Evolutionary conservation across 2,113 vertebrate species (phyloP), one percentile per base, ranked within the genome.

Genomic region (Nematolebias whitei): DNA sequence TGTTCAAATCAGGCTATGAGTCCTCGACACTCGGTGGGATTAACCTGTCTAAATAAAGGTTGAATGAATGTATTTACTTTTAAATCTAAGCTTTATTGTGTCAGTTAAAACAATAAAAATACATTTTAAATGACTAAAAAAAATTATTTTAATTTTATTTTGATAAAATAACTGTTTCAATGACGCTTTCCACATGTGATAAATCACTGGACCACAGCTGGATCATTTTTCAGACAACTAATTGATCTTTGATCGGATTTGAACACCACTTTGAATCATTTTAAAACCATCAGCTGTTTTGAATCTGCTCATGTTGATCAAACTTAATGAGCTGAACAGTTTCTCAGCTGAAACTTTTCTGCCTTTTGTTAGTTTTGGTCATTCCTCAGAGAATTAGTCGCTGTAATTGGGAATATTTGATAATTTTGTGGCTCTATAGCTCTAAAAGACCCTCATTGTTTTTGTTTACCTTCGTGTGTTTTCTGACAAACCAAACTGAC

Each of bases 191-290:
- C 9, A 10, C 9, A 50, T 29, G 29, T 50, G 48, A 80, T 59
- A 24, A 66, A 76, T 79, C 1, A 47, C 29, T 45, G 11, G 3
- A 24, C 10, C 6, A n/a, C 2, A 71, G 26, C 16, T 1, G 10
- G 2, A 44, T 53, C 6, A 24, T 57, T 23, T 73, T 18, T 48
- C 14, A 18, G 11, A 3, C 13, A 63, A 15, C 3, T 50, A 10
- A 59, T 51, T 69, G 4, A 79, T 48, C 1, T 60, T 64, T 52
- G 5, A 24, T 48, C 9, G 38, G 12, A 7, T n/a, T 10, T 71
- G 49, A 32, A 41, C 35, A 29, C 29, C 16, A 24, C 8, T 16
- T 3, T 52, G 50, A n/a, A 6, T 52, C 14, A 32, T 52, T 49
- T 9, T n/a, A 2, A 41, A 48, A 55, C n/a, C 19, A 35, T 14